Percentiles rank a stretch among this genome's conserved stretches.
phyloP scores from a whole-genome alignment of 2,113 vertebrate genomes.

The Melospiza georgiana region DNA sequence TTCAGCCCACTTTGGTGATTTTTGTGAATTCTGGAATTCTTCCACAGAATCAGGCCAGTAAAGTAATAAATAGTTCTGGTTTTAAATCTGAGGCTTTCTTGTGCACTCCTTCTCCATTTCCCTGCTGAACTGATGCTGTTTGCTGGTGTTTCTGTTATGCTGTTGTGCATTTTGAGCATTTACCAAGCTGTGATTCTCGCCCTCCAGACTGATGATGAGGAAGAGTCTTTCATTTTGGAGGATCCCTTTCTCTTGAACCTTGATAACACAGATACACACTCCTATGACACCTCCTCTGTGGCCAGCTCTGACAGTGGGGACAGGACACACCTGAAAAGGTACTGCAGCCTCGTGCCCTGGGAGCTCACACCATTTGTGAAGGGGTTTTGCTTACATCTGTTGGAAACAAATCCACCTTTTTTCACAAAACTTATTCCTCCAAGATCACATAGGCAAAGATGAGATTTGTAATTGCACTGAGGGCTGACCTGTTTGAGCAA shows the following conservation, averaged over 20 bases:
- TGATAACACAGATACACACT: constrained; percentile 90
- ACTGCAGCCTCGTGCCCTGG: background rate
- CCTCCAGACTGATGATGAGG: constrained; percentile 91
- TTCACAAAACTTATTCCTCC: background rate
- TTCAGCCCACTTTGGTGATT: background rate
- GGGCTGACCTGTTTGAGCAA: background rate
- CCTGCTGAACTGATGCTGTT: background rate
- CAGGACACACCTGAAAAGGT: constrained; percentile 89
- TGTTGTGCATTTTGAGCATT: fast-evolving
- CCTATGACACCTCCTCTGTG: constrained; percentile 94
- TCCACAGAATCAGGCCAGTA: background rate
- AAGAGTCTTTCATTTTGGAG: constrained; percentile 91
- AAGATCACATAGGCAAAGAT: background rate
- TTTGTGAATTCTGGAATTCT: background rate
- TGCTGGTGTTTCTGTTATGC: background rate
- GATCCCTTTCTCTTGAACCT: constrained; percentile 90
- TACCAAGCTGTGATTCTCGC: background rate
- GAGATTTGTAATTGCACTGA: background rate
- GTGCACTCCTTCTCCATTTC: background rate
- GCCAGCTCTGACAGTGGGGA: constrained; percentile 98
- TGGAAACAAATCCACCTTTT: background rate
- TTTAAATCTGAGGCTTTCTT: background rate
- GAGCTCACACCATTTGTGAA: background rate
- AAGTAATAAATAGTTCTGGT: background rate
- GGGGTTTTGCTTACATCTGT: background rate